A percentile compares a stretch with the other conserved stretches of the same genome.
These are phyloP conservation scores for Harpagifer antarcticus DNA, from an alignment of 2,797 vertebrate genomes.

Conservation along the genomic window DNA sequence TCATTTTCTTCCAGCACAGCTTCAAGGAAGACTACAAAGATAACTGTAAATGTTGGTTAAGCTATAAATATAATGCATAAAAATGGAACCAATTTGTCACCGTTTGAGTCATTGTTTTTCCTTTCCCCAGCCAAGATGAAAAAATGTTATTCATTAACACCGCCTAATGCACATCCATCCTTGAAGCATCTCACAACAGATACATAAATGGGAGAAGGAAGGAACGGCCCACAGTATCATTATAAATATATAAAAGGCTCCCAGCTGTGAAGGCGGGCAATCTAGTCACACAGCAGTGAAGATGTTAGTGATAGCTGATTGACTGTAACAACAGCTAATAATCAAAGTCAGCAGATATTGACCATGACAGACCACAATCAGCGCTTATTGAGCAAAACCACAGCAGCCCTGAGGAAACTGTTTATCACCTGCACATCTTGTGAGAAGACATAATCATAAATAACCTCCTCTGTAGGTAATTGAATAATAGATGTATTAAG, in stretches of 20 bases:
- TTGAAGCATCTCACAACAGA: constrained; percentile 68
- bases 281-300: constrained; percentile 61
- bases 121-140: constrained; percentile 50
- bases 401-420: constrained; percentile 57
- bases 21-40: constrained; percentile 46
- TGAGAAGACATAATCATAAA: constrained; percentile 53
- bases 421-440: constrained; percentile 62
- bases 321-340: constrained; percentile 77
- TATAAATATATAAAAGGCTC: constrained; percentile 75
- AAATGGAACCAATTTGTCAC: constrained; percentile 76
- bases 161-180: constrained; percentile 72
- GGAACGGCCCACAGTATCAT: constrained; percentile 55
- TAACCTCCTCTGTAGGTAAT: constrained; percentile 30
- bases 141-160: constrained; percentile 74
- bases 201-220: constrained; percentile 58
- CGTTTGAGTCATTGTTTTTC: constrained; percentile 69
- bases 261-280: constrained; percentile 62
- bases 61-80: constrained; percentile 71
- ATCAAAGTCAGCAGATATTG: constrained; percentile 81
- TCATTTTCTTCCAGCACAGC: constrained; percentile 60
- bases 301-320: constrained; percentile 76
- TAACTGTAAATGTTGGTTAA: constrained; percentile 57
- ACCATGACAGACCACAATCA: constrained; percentile 78
- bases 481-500: constrained; percentile 38
- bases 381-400: constrained; percentile 74